Evolutionary conservation across 2,797 vertebrate species (phyloP), one percentile per base, ranked within the genome.

Genomic region (Mus caroli): DNA sequence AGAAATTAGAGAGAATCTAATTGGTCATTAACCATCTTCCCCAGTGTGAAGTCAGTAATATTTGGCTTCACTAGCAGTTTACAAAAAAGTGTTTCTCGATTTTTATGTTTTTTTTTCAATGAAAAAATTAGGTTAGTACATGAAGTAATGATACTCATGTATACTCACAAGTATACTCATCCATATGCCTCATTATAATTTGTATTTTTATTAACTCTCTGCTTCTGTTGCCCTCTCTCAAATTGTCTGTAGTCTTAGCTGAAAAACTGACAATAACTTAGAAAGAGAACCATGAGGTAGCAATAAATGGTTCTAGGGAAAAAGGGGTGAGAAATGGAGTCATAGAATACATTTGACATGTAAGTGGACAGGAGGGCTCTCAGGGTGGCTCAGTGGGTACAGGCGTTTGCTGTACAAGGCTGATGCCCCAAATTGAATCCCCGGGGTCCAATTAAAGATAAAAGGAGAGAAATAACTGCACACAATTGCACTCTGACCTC

Each of bases 211-310:
- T 50, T 77, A 26, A 77, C 43, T 46, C 26, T 15, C 77, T 79
- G 24, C 54, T 79, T 37, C 54, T 80, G 20, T 13, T 24, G 20
- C n/a, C 11, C n/a, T 26, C 54, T 24, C 11, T 31, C 20, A 58
- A 37, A 11, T n/a, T 58, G 40, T 64, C 54, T 84, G 46, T 80
- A 92, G 94, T 96, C 31, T 89, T 95, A 95, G 88, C 46, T 97
- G 76, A 40, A 83, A 84, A 89, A 83, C 5, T 94, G 87, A 88
- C 13, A 37, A 37, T 93, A 14, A 31, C 31, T 94, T 97, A 93
- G 77, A 40, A 11, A 3, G 10, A 34, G 28, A 43, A 46, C 19
- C 60, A 64, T 34, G 60, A 64, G 37, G 17, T 31, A 62, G 40
- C 62, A 34, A 46, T 31, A 34, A 64, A 20, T 31, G 24, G 26